Base-by-base conservation (phyloP, 2,113 vertebrate species). In the Zootoca vivipara region DNA sequence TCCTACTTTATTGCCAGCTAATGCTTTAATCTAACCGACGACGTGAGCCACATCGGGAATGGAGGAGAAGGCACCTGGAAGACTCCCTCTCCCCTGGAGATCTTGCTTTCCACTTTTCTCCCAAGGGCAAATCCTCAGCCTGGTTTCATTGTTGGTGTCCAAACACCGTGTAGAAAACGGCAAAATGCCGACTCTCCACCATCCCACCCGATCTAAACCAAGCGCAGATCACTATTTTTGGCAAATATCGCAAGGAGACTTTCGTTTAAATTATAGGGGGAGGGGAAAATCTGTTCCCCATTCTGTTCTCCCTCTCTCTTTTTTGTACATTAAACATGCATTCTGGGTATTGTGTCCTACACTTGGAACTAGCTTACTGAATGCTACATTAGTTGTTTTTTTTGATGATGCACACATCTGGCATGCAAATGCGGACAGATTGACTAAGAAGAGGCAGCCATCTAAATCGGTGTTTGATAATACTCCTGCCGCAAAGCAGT, bases 401-500 rank as follows among this genome's bases (percentile, higher is more conserved):
- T 78, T 86, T 75, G 85, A 58, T 70, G 28, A 33, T 13, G 13
- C 22, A 78, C 67, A 67, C 88, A 90, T 91, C 89, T 95, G 92
- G 69, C 80, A 67, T 85, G 86, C 89, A 90, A 92, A 87, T 80
- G 52, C 3, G 70, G 89, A 72, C 87, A 92, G 91, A 87, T 16
- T 91, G 92, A 81, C 75, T 91, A 26, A 92, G 81, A 87, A 89
- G 81, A 77, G 35, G n/a, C 90, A 92, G 87, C 84, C 79, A 77
- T 74, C 86, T 88, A 84, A n/a, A 13, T 88, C n/a, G 40, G 78
- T 0, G 22, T 77, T 92, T 91, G 77, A 62, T 88, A 30, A 72
- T 85, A 64, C 62, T 89, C 73, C 75, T 82, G 77, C 85, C 86
- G 52, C 65, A 89, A 89, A 77, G 88, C 64, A 22, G 89, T 10